These are phyloP conservation scores for Spodoptera exigua DNA, from an alignment of 2,888 invertebrate species.

Conservation along the genomic window DNA sequence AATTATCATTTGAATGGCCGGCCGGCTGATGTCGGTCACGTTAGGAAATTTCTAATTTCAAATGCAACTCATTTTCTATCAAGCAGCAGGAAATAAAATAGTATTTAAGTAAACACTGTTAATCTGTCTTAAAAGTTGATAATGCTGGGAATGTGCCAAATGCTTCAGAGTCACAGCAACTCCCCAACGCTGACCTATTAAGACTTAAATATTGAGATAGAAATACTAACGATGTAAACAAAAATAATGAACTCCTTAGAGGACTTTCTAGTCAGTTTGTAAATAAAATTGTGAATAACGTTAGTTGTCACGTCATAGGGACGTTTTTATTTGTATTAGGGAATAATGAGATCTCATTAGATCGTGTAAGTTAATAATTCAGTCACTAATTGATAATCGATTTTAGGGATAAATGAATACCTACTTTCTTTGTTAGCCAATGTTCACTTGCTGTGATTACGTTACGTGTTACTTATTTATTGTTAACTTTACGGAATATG, in stretches of 20 bases:
- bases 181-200: conserved; percentile 77
- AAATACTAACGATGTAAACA: conserved; percentile 75
- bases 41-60: conserved; percentile 59
- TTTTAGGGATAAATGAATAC: conserved; percentile 82
- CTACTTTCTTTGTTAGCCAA: conserved; percentile 88
- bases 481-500: conserved; percentile 83
- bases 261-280: conserved; percentile 88
- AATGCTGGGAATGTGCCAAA: conserved; percentile 87
- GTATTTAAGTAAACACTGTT: conserved; percentile 72
- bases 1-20: conserved; percentile 57
- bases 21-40: conserved; percentile 40
- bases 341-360: conserved; percentile 88
- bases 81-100: conserved; percentile 72
- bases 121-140: conserved; percentile 75
- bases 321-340: conserved; percentile 86
- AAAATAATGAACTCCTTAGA: conserved; percentile 78
- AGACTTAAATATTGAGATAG: conserved; percentile 78
- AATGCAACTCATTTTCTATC: conserved; percentile 71
- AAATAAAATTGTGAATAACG: conserved; percentile 87
- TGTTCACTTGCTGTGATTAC: conserved; percentile 89
- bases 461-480: conserved; percentile 88
- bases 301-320: conserved; percentile 84
- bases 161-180: conserved; percentile 78
- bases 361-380: conserved; percentile 85
- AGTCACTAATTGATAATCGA: conserved; percentile 88